Base-by-base conservation (phyloP, 1,140 invertebrate species). In the Glossosoma conforme region DNA sequence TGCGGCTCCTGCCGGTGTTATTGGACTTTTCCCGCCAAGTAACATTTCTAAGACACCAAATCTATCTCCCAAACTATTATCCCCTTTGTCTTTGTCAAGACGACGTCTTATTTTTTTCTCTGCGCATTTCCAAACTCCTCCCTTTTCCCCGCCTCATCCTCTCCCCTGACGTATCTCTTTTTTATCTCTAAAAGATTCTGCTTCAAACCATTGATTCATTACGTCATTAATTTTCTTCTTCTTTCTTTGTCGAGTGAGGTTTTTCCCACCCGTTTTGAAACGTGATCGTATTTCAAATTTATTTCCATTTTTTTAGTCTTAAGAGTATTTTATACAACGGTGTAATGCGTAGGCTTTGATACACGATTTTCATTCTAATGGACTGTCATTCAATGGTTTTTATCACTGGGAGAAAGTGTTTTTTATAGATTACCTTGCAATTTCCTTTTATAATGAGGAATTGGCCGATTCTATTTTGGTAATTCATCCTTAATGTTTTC, bases 191-290 rank as follows among this genome's bases (percentile, higher is more conserved):
- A n/a, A 43, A 45, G 45, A 45, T 30, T 17, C 44, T 40, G 32
- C 49, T 56, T 52, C 54, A 28, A 44, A 41, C 54, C 44, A 52
- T 47, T 57, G 55, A 57, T 57, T 57, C 55, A 57, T 57, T 57
- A 57, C 41, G 35, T 49, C 55, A 57, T 57, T 57, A 57, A 43
- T 57, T 44, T 48, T 48, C 49, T 57, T 49, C 37, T 41, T 45
- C 49, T 57, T 49, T 43, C 44, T 45, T 50, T 55, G 35, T 44
- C 49, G 28, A 22, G 32, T 20, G 38, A 33, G 21, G 25, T 41
- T 37, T 17, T 41, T 25, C 25, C 33, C 50, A 10, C 30, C 28
- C 38, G n/a, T 19, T 28, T 35, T n/a, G 25, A 21, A 44, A 49
- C 50, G 55, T 44, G 55, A 52, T 57, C 46, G 42, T 30, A 30